Evolutionary conservation across 2,888 invertebrate species (phyloP), one percentile per base, ranked within the genome.

Genomic region (Priocnemis perturbator): DNA sequence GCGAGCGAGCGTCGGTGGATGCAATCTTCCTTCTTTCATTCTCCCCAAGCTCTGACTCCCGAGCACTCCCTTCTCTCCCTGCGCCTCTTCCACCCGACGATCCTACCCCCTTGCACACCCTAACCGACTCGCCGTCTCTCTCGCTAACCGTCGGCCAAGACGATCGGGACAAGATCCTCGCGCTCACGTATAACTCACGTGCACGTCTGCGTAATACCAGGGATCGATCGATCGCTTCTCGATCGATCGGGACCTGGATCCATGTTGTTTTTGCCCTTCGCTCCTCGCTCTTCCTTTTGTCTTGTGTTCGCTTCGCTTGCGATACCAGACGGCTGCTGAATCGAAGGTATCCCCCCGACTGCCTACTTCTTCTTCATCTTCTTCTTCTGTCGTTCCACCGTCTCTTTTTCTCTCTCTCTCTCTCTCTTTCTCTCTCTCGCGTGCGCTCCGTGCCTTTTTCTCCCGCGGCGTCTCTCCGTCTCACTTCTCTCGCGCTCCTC

Each of bases 171-270:
- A 73, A 69, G 72, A 74, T 64, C 68, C 77, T 72, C 71, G 74
- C 75, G 60, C 83, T 85, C 85, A 85, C 85, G 84, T 84, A 85
- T 74, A 60, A 67, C 81, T 78, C 82, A 77, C 81, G 84, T 80
- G 79, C 85, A 83, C 83, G 84, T 82, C 86, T 85, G 87, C 87
- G 87, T 87, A 87, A 87, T 87, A 87, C 87, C 87, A 87, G 87
- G 81, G 85, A 86, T 83, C 84, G 82, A 81, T 81, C 81, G 83
- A 82, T 79, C 77, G 78, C 62, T 37, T 37, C 37, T 52, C 63
- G 77, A 83, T 76, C 85, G 83, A 83, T 82, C 82, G 79, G 79
- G 78, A 74, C 77, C 73, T 77, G 72, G 81, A 84, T 84, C 83
- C 84, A 74, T 84, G 86, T 86, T 86, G 86, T 81, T 81, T 72